A percentile compares a stretch with the other conserved stretches of the same genome.
Evolutionary conservation across 2,888 invertebrate genomes (phyloP).

Genomic region (Drosophila macrospina): DNA sequence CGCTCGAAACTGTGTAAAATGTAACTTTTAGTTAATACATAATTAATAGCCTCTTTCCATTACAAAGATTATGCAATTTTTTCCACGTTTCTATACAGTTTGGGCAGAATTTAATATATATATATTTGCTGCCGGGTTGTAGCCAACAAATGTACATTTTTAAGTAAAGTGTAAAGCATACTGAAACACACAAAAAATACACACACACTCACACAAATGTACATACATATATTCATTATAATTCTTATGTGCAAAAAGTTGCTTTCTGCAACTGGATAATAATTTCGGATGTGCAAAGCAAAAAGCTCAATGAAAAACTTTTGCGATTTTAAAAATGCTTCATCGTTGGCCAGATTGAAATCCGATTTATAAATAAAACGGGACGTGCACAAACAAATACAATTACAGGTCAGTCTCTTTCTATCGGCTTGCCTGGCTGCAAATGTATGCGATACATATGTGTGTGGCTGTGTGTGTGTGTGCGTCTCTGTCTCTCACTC

Average conservation of each 20-base stretch:
- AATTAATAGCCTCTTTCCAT: background rate
- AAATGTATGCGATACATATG: background rate
- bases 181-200: background rate
- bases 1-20: background rate
- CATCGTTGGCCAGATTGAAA: conserved; percentile 17
- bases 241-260: conserved; percentile 2
- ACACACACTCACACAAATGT: too few relatives aligned
- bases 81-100: too few relatives aligned
- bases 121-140: too few relatives aligned
- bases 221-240: background rate
- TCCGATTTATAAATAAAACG: conserved; percentile 38
- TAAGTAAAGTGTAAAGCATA: background rate
- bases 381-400: conserved; percentile 26
- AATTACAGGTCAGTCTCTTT: conserved; percentile 13
- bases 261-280: conserved; percentile 14
- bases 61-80: too few relatives aligned
- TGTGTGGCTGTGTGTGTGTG: background rate
- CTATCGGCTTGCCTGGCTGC: background rate
- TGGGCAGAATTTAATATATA: too few relatives aligned
- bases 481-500: background rate
- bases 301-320: conserved; percentile 4
- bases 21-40: background rate
- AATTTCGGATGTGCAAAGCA: conserved; percentile 12
- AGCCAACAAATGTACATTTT: background rate
- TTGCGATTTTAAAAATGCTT: conserved; percentile 20